phyloP scores from a whole-genome alignment of 2,113 vertebrate genomes.

The Hippocampus zosterae region DNA sequence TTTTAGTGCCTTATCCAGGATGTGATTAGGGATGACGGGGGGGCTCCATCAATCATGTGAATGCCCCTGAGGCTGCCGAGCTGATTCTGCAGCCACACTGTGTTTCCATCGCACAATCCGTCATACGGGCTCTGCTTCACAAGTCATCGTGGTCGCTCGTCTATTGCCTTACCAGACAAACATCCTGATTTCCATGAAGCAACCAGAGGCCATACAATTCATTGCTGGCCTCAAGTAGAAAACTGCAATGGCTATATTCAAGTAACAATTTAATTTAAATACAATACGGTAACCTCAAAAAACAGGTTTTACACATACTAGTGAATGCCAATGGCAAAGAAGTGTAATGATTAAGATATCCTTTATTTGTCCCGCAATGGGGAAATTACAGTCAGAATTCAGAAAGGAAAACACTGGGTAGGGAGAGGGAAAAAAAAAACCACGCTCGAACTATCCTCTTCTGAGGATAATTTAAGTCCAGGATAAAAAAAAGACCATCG shows the following conservation, averaged over 20 bases:
- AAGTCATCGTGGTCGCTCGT: neutral
- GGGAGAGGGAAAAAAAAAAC: too few relatives aligned
- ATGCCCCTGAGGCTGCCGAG: neutral
- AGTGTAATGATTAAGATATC: too few relatives aligned
- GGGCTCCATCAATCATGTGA: constrained; percentile 1
- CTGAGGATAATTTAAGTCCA: too few relatives aligned
- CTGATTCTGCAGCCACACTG: neutral
- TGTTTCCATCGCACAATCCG: neutral
- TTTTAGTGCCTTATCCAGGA: neutral
- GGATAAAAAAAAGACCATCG: too few relatives aligned
- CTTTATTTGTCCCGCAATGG: too few relatives aligned
- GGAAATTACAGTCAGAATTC: too few relatives aligned
- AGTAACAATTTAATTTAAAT: neutral
- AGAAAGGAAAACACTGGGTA: too few relatives aligned
- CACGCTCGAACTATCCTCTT: too few relatives aligned
- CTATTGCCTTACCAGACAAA: neutral
- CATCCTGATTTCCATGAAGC: neutral
- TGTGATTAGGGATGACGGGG: neutral
- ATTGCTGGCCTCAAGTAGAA: neutral
- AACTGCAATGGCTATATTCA: neutral
- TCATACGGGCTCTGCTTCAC: neutral
- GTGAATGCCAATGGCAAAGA: neutral
- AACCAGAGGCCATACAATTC: neutral
- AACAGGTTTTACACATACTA: neutral
- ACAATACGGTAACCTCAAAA: neutral